These are phyloP conservation scores for Chlorodrepanis virens DNA, from an alignment of 2,113 vertebrate genomes.

Conservation along the genomic window DNA sequence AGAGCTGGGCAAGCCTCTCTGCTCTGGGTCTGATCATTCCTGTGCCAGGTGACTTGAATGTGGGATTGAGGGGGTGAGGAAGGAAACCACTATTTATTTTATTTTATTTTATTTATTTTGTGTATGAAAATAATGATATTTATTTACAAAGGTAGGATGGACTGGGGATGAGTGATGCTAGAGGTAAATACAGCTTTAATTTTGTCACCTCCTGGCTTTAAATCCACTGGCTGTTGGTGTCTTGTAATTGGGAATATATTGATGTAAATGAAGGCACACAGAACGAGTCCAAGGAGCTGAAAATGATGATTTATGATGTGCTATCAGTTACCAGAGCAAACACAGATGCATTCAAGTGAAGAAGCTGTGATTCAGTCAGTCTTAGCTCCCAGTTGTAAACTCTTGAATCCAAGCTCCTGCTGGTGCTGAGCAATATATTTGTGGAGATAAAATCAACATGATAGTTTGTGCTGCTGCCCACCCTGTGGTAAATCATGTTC, in stretches of 20 bases:
- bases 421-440: not conserved
- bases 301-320: not conserved
- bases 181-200: not conserved
- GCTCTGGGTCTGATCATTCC: not conserved
- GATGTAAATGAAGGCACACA: not conserved
- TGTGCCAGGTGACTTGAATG: not conserved
- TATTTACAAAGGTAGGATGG: not conserved
- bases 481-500: not conserved
- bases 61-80: not conserved
- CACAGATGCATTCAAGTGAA: not conserved
- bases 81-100: not conserved
- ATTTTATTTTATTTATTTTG: too few relatives aligned
- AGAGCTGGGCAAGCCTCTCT: not conserved
- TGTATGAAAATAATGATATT: not conserved
- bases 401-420: not conserved
- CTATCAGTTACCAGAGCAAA: not conserved
- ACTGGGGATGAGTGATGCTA: not conserved
- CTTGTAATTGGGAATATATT: not conserved
- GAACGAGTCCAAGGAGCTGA: not conserved
- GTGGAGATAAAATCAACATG: constrained; percentile 31
- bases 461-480: not conserved
- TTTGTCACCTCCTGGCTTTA: not conserved
- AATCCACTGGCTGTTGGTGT: not conserved
- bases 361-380: not conserved
- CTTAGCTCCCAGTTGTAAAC: not conserved